These are phyloP conservation scores for Drosophila mettleri DNA, from an alignment of 2,888 invertebrate genomes.

Conservation along the genomic window DNA sequence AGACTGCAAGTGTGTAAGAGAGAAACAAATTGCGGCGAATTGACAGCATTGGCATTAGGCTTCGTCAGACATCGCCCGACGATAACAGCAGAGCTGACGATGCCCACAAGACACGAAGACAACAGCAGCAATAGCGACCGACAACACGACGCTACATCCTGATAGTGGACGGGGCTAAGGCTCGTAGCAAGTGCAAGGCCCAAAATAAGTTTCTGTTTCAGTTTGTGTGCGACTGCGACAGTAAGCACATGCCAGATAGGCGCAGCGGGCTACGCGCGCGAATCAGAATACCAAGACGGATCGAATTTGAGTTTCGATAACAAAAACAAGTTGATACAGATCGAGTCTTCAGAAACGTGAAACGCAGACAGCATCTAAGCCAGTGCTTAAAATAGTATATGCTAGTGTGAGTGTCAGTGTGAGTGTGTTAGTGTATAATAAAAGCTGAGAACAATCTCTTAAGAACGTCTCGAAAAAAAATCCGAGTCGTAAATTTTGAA, in stretches of 20 bases:
- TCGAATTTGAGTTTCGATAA: slow-evolving; percentile 27
- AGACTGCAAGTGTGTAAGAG: slow-evolving; percentile 14
- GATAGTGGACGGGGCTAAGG: slow-evolving; percentile 49
- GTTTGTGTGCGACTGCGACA: slow-evolving; percentile 74
- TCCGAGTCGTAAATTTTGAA: slow-evolving; percentile 74
- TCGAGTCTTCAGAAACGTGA: slow-evolving; percentile 43
- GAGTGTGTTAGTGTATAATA: slow-evolving; percentile 19
- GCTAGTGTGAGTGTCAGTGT: slow-evolving; percentile 25
- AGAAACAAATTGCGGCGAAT: slow-evolving; percentile 47
- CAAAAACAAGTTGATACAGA: slow-evolving; percentile 37
- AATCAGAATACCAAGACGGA: slow-evolving; percentile 10
- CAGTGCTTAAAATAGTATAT: slow-evolving; percentile 15
- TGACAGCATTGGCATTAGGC: slow-evolving; percentile 33
- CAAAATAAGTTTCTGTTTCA: slow-evolving; percentile 71
- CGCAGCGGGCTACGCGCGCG: slow-evolving; percentile 39
- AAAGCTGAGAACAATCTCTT: slow-evolving; percentile 40
- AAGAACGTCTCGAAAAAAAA: slow-evolving; percentile 40
- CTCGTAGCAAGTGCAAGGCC: slow-evolving; percentile 61
- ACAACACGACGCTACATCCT: slow-evolving; percentile 49
- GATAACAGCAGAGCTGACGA: slow-evolving; percentile 13
- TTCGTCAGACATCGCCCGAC: slow-evolving; percentile 13
- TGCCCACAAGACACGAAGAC: slow-evolving; percentile 23
- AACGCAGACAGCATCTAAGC: slow-evolving; percentile 33
- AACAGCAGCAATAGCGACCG: slow-evolving; percentile 26
- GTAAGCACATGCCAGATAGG: slow-evolving; percentile 59